These are phyloP conservation scores for Drosophila burlai DNA, from an alignment of 1,140 invertebrate genomes.

Conservation along the genomic window DNA sequence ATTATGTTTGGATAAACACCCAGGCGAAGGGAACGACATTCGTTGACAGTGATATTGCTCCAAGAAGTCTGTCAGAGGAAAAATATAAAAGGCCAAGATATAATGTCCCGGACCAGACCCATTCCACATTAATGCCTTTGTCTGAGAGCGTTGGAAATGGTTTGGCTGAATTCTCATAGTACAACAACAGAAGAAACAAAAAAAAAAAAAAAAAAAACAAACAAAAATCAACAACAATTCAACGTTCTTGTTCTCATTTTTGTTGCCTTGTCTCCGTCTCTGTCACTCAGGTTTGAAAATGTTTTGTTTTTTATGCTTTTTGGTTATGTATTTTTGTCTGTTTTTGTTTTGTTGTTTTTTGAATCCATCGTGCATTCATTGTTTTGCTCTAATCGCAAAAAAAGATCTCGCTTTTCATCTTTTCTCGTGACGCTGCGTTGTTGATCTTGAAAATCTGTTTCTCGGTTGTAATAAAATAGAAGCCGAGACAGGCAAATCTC, in stretches of 20 bases:
- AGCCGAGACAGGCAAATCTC: constrained; percentile 33
- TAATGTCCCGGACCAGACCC: constrained; percentile 53
- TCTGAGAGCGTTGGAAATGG: constrained; percentile 71
- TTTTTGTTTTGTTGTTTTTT: constrained; percentile 40
- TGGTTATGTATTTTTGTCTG: constrained; percentile 41
- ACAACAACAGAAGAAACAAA: constrained; percentile 27
- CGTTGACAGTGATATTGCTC: constrained; percentile 73
- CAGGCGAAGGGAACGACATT: constrained; percentile 22
- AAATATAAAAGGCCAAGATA: constrained; percentile 32
- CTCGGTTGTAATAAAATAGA: constrained; percentile 22
- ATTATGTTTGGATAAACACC: constrained; percentile 81
- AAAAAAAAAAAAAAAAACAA: neutral
- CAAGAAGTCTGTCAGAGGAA: constrained; percentile 37
- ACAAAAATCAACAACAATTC: constrained; percentile 58
- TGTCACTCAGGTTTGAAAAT: constrained; percentile 65
- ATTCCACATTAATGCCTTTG: constrained; percentile 71
- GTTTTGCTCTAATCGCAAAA: constrained; percentile 73
- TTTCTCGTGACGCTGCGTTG: constrained; percentile 78
- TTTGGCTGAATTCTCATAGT: constrained; percentile 78
- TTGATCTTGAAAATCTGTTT: constrained; percentile 78
- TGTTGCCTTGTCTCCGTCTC: constrained; percentile 53
- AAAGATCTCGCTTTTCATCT: constrained; percentile 82
- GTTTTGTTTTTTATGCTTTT: constrained; percentile 52
- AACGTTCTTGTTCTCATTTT: constrained; percentile 81
- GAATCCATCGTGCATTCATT: constrained; percentile 81